Conservation (phyloP, 2,797 vertebrate genomes). For the Bucorvus abyssinicus region DNA sequence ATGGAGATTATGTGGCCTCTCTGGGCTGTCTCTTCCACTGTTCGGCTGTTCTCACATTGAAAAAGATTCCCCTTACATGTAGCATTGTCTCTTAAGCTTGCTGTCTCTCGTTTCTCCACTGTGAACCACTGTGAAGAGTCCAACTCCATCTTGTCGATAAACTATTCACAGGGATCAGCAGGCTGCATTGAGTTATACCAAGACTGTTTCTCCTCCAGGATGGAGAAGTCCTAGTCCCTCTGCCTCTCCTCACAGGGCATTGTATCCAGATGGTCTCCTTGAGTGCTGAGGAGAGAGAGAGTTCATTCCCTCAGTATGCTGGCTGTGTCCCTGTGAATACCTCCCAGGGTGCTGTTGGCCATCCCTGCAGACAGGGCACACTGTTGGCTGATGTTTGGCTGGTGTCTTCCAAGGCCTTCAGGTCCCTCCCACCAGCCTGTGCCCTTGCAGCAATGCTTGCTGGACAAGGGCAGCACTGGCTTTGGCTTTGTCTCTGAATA, state of each 20-base stretch:
- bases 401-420: neutral
- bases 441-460: neutral
- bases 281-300: neutral
- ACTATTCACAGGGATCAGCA: neutral
- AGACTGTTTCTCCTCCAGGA: neutral
- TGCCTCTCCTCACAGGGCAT: neutral
- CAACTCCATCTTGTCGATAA: neutral
- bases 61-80: neutral
- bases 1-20: neutral
- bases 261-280: neutral
- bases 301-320: neutral
- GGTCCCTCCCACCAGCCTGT: neutral
- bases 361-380: neutral
- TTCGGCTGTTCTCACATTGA: neutral
- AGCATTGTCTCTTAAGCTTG: neutral
- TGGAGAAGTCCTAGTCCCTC: neutral
- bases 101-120: neutral
- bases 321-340: neutral
- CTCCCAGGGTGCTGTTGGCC: neutral
- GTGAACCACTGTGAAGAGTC: accelerated
- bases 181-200: neutral
- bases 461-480: neutral
- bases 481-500: neutral
- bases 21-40: neutral
- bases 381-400: neutral